Base-by-base conservation (phyloP, 1,140 invertebrate species). In the Lepidotrigona ventralis region DNA sequence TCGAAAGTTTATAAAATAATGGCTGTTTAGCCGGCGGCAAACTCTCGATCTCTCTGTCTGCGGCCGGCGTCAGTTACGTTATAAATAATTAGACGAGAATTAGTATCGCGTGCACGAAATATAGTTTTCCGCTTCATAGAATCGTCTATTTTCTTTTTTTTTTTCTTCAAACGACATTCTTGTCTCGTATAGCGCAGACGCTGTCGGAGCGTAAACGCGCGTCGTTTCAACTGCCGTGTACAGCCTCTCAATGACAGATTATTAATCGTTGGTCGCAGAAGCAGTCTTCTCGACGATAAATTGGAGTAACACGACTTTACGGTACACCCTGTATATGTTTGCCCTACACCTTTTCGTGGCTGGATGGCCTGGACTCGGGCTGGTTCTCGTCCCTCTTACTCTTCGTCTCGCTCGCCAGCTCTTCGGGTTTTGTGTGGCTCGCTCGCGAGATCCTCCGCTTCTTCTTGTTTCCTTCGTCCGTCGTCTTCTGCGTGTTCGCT, bases 381-480 rank as follows among this genome's bases (percentile, higher is more conserved):
- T 85, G 77, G 88, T 84, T 89, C 74, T 72, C 77, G 76, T 85
- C 64, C 85, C 63, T 82, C 85, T 85, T 80, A 73, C 80, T 86
- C 85, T 79, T 83, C 77, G 78, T 82, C 82, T 74, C 84, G 83
- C 81, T 84, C 70, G 53, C 77, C 81, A 51, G 58, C 85, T 86
- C 76, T 79, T 80, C 81, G 66, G 75, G 85, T 87, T 90, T 90
- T 90, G 85, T 85, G 86, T 79, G 81, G 71, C 80, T 86, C 70
- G 85, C 70, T 84, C 74, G 76, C 85, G 71, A 79, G 72, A 86
- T 63, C 46, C 74, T 84, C 75, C 53, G 70, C 51, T 81, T 79
- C 78, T 88, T 89, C 80, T 89, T 89, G 78, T 86, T 89, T 83
- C 74, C 79, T 33, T 60, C 73, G 54, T 29, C 14, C 73, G 23